Evolutionary conservation across 2,888 invertebrate species (phyloP).

Genomic region (Thymelicus sylvestris): DNA sequence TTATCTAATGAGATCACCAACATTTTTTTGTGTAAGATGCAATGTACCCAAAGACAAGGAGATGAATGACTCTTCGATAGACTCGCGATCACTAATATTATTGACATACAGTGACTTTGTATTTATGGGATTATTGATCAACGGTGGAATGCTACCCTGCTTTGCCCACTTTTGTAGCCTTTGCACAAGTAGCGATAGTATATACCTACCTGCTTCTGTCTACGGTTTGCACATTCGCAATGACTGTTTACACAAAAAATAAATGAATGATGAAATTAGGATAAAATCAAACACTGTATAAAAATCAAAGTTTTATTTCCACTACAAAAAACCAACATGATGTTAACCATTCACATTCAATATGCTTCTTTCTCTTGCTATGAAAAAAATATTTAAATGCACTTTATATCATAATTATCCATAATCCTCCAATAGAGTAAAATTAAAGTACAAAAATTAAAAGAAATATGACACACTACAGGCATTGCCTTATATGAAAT

Average conservation of each 20-base stretch:
- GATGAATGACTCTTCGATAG: too few relatives aligned
- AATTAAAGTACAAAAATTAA: conserved; percentile 68
- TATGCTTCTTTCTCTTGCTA: conserved; percentile 58
- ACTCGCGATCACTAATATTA: too few relatives aligned
- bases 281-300: conserved; percentile 49
- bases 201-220: too few relatives aligned
- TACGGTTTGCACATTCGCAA: too few relatives aligned
- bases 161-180: too few relatives aligned
- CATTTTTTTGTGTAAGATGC: too few relatives aligned
- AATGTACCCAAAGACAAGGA: too few relatives aligned
- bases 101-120: too few relatives aligned
- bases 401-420: conserved; percentile 67
- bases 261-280: not conserved
- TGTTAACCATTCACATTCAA: conserved; percentile 66
- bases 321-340: conserved; percentile 80
- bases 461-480: conserved; percentile 82
- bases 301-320: conserved; percentile 70
- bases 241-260: not conserved
- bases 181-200: too few relatives aligned
- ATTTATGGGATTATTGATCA: too few relatives aligned
- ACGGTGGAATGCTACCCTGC: too few relatives aligned
- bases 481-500: conserved; percentile 50
- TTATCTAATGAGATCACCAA: too few relatives aligned
- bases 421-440: conserved; percentile 65
- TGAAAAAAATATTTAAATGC: conserved; percentile 74